A percentile compares a stretch with the other conserved stretches of the same genome.
Conservation (phyloP, 2,113 vertebrate genomes). For the Urocolius indicus region DNA sequence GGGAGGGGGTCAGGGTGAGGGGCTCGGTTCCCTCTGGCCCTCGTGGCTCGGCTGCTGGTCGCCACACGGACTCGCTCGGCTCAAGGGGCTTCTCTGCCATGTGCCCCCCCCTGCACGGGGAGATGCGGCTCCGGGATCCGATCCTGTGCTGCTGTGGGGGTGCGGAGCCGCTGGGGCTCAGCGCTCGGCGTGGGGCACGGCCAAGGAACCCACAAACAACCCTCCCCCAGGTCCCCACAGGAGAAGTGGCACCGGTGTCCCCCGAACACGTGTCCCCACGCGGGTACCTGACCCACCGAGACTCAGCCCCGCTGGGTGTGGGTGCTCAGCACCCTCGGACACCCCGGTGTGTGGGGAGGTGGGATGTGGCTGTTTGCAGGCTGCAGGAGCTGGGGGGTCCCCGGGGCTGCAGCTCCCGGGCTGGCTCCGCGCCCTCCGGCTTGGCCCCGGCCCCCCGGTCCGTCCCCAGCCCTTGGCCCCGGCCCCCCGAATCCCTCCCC, state of each 20-base stretch:
- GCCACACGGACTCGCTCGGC: not conserved
- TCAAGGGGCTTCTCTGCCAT: not conserved
- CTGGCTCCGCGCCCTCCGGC: not conserved
- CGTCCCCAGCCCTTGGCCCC: too few relatives aligned
- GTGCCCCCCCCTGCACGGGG: rapidly evolving
- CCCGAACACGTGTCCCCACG: not conserved
- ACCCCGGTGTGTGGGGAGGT: not conserved
- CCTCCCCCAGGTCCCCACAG: not conserved
- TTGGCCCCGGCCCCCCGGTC: too few relatives aligned
- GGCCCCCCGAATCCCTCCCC: not conserved
- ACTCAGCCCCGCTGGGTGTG: rapidly evolving
- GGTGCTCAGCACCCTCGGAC: not conserved
- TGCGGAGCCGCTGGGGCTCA: rapidly evolving
- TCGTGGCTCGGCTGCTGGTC: not conserved
- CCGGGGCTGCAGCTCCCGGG: not conserved
- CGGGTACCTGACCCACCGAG: not conserved
- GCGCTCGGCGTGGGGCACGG: not conserved
- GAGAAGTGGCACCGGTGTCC: not conserved
- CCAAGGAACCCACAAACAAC: not conserved
- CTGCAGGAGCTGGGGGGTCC: too few relatives aligned
- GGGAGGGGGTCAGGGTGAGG: not conserved
- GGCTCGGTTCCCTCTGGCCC: not conserved
- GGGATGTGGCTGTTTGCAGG: not conserved
- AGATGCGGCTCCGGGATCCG: rapidly evolving
- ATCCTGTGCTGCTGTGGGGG: rapidly evolving